Conservation (phyloP, 2,113 vertebrate genomes). For the Sula dactylatra region DNA sequence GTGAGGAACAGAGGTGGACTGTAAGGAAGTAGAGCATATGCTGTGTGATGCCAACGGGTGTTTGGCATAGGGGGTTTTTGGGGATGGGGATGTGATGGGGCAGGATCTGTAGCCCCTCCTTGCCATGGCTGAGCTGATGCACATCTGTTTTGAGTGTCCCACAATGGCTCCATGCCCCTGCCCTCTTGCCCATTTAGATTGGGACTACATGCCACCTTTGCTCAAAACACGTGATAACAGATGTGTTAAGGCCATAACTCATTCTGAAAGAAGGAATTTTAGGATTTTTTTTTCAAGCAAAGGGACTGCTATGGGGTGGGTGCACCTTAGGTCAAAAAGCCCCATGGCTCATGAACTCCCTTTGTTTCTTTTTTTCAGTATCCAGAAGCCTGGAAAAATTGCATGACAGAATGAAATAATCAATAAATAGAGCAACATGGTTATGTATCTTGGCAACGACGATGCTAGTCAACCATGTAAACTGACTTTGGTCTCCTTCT, state of each 20-base stretch:
- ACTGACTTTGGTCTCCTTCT: background rate
- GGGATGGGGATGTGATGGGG: background rate
- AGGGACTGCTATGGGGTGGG: background rate
- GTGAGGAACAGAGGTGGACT: background rate
- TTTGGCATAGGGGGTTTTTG: fast-evolving
- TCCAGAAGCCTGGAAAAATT: background rate
- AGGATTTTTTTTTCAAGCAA: background rate
- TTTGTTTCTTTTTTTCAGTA: background rate
- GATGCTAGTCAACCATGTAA: conserved; percentile 14
- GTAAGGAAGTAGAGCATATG: fast-evolving
- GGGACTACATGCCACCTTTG: background rate
- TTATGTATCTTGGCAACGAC: conserved; percentile 38
- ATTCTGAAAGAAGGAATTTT: background rate
- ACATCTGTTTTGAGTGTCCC: fast-evolving
- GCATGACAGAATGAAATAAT: background rate
- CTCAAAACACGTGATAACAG: background rate
- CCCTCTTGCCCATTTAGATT: fast-evolving
- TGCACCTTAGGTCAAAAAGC: background rate
- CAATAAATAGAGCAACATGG: background rate
- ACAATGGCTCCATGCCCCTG: background rate
- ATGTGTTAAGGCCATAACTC: background rate
- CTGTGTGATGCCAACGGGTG: background rate
- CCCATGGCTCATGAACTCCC: background rate
- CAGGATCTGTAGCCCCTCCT: background rate
- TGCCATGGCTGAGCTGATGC: background rate